These are phyloP conservation scores for Allobates femoralis DNA, from an alignment of 2,797 vertebrate species.

Conservation along the genomic window DNA sequence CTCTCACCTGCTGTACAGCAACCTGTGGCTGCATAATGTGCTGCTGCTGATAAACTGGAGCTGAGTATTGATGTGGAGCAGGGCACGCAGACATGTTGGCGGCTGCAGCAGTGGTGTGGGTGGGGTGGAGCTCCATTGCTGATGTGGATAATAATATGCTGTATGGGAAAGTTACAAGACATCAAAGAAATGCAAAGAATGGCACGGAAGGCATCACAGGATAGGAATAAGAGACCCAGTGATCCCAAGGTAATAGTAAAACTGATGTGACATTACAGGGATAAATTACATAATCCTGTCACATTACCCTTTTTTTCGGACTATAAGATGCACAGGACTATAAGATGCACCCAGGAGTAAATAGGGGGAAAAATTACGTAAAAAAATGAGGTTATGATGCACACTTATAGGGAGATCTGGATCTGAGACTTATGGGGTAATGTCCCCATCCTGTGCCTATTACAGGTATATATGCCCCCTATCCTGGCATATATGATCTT, in stretches of 20 bases:
- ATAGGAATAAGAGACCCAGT: neutral
- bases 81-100: constrained; percentile 84
- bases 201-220: neutral
- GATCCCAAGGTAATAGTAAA: neutral
- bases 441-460: too few relatives aligned
- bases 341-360: too few relatives aligned
- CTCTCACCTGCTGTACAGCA: constrained; percentile 92
- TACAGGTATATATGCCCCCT: too few relatives aligned
- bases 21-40: constrained; percentile 92
- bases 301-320: too few relatives aligned
- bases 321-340: too few relatives aligned
- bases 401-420: too few relatives aligned
- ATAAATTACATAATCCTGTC: neutral
- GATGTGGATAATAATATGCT: constrained; percentile 86
- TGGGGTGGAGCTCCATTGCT: constrained; percentile 90
- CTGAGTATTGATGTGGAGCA: constrained; percentile 92
- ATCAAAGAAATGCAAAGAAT: neutral
- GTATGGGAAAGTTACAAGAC: constrained; percentile 16
- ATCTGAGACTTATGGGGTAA: too few relatives aligned
- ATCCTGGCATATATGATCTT: too few relatives aligned
- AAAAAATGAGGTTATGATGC: too few relatives aligned
- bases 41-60: constrained; percentile 93
- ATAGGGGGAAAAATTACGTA: too few relatives aligned
- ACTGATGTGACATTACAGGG: neutral
- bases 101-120: constrained; percentile 81